These are phyloP conservation scores for Gasteruption jaculator DNA, from an alignment of 2,888 invertebrate genomes.

Conservation along the genomic window DNA sequence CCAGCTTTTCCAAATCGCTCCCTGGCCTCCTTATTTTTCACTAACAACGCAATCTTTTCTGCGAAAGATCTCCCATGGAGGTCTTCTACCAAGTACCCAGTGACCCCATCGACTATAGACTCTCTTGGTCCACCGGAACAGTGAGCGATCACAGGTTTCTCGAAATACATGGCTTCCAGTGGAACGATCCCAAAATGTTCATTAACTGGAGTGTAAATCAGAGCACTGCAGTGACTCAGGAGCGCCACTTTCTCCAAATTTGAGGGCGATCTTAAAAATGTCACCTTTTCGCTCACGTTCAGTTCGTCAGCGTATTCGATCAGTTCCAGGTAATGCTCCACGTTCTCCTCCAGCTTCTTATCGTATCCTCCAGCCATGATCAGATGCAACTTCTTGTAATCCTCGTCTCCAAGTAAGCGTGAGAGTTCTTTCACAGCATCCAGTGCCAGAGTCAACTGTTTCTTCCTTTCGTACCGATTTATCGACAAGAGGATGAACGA, in stretches of 20 bases:
- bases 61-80: conserved; percentile 70
- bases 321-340: conserved; percentile 77
- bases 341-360: conserved; percentile 79
- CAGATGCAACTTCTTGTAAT: conserved; percentile 71
- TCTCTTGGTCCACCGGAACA: conserved; percentile 95
- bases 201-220: conserved; percentile 92
- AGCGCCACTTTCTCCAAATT: conserved; percentile 81
- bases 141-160: conserved; percentile 90
- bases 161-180: conserved; percentile 93
- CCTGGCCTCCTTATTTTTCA: conserved; percentile 60
- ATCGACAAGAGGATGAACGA: conserved; percentile 80
- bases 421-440: conserved; percentile 70
- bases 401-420: conserved; percentile 53
- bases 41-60: conserved; percentile 67
- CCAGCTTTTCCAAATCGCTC: conserved; percentile 73
- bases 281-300: conserved; percentile 67
- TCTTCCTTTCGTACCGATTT: conserved; percentile 96
- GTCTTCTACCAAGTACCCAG: conserved; percentile 77
- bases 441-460: conserved; percentile 85
- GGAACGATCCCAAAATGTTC: conserved; percentile 99
- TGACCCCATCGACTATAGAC: conserved; percentile 75
- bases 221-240: conserved; percentile 69
- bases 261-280: conserved; percentile 82
- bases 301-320: conserved; percentile 62
- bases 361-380: conserved; percentile 98